A percentile compares a stretch with the other conserved stretches of the same genome.
Evolutionary conservation across 2,797 vertebrate genomes (phyloP).

Genomic region (Sebastolobus altivelis): DNA sequence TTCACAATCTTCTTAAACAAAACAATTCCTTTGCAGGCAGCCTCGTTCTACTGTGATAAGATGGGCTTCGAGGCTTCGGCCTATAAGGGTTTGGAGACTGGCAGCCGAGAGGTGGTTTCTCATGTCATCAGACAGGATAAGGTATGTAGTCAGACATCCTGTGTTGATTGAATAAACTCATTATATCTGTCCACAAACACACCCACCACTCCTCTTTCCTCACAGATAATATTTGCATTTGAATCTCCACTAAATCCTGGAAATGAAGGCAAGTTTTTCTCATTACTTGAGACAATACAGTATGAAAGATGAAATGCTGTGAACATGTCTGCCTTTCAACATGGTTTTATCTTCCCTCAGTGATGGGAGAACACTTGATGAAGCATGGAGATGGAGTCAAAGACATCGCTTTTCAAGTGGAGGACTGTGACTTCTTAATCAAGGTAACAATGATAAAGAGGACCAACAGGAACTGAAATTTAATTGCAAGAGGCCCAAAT

Average conservation of each 20-base stretch:
- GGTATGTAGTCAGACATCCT: conserved; percentile 60
- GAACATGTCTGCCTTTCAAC: background rate
- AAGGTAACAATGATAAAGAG: conserved; percentile 76
- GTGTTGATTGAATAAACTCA: background rate
- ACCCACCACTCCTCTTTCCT: conserved; percentile 11
- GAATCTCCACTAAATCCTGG: conserved; percentile 86
- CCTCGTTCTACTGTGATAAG: conserved; percentile 87
- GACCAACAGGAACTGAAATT: background rate
- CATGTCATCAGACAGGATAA: conserved; percentile 88
- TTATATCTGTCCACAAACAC: conserved; percentile 7
- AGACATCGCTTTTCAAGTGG: conserved; percentile 88
- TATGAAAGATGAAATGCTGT: background rate
- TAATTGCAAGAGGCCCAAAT: background rate
- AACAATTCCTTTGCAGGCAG: conserved; percentile 77
- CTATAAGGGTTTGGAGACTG: conserved; percentile 88
- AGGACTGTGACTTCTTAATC: conserved; percentile 87
- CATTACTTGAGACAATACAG: background rate
- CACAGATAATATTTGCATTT: conserved; percentile 86
- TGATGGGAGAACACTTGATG: conserved; percentile 83
- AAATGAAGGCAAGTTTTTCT: conserved; percentile 81
- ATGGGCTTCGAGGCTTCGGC: conserved; percentile 87
- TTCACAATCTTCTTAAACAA: background rate
- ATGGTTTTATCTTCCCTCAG: conserved; percentile 64
- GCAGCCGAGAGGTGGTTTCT: conserved; percentile 84
- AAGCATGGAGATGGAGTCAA: conserved; percentile 89